A percentile compares a stretch with the other conserved stretches of the same genome.
Evolutionary conservation across 2,797 vertebrate genomes (phyloP).

Genomic region (Borostomias antarcticus): DNA sequence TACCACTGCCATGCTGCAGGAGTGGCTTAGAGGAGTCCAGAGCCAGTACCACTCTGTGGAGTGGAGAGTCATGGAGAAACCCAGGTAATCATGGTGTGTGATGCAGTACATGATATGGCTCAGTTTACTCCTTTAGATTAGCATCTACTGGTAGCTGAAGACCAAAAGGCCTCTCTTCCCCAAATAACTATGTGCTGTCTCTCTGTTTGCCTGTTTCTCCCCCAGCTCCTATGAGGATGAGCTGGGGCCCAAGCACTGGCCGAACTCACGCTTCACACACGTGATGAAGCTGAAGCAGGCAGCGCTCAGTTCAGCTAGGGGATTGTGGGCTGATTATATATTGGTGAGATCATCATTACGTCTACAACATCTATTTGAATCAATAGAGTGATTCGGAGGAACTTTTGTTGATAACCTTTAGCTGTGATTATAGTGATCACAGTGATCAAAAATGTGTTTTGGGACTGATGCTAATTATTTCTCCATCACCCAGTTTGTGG

Average conservation of each 20-base stretch:
- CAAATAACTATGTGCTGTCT: too few species aligned
- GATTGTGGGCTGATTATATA: conserved; percentile 88
- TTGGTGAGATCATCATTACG: conserved; percentile 74
- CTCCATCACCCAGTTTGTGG: conserved; percentile 75
- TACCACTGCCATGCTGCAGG: conserved; percentile 83
- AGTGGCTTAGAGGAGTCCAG: conserved; percentile 84
- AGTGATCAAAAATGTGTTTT: background rate
- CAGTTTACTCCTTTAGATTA: background rate
- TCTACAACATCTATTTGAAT: too few species aligned
- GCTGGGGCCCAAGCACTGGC: conserved; percentile 87
- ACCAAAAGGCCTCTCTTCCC: background rate
- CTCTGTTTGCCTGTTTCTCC: too few species aligned
- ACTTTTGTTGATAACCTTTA: too few species aligned
- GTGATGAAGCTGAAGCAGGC: conserved; percentile 87
- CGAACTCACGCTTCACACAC: conserved; percentile 79
- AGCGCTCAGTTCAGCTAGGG: conserved; percentile 80
- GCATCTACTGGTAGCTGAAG: background rate
- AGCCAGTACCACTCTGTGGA: conserved; percentile 84
- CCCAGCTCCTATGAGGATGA: conserved; percentile 83
- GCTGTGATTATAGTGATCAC: too few species aligned
- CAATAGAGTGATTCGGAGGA: background rate
- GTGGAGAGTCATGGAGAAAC: conserved; percentile 80
- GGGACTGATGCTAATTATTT: background rate
- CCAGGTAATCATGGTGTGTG: conserved; percentile 42
- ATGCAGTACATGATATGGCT: background rate